Conservation (phyloP, 2,888 invertebrate genomes). For the Timema podura region DNA sequence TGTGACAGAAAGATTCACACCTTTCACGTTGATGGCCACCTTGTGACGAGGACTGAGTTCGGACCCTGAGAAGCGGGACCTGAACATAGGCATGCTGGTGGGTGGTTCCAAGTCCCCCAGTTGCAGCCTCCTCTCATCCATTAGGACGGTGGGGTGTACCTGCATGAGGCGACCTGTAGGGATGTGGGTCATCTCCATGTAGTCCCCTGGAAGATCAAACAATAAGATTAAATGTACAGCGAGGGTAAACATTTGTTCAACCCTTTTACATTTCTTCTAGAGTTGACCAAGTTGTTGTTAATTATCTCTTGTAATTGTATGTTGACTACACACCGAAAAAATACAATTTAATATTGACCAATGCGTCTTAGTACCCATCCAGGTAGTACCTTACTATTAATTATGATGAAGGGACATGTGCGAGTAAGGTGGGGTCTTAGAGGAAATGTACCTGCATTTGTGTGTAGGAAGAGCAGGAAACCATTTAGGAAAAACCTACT, state of each 20-base stretch:
- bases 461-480: too few species aligned
- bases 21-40: too few species aligned
- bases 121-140: too few species aligned
- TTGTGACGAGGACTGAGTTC: neutral
- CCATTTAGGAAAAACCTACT: too few species aligned
- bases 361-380: neutral
- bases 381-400: too few species aligned
- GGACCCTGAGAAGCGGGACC: slow-evolving; percentile 19
- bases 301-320: too few species aligned
- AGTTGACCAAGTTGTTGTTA: neutral
- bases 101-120: too few species aligned
- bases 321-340: neutral
- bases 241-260: neutral
- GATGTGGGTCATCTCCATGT: slow-evolving; percentile 16
- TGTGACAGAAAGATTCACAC: too few species aligned
- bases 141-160: neutral
- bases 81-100: neutral
- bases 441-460: too few species aligned
- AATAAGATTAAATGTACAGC: too few species aligned
- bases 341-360: neutral
- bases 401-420: too few species aligned
- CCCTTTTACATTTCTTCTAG: neutral
- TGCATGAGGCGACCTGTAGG: neutral
- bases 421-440: too few species aligned
- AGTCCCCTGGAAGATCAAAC: neutral